Conservation (phyloP, 2,888 invertebrate species). For the Eupithecia insigniata region DNA sequence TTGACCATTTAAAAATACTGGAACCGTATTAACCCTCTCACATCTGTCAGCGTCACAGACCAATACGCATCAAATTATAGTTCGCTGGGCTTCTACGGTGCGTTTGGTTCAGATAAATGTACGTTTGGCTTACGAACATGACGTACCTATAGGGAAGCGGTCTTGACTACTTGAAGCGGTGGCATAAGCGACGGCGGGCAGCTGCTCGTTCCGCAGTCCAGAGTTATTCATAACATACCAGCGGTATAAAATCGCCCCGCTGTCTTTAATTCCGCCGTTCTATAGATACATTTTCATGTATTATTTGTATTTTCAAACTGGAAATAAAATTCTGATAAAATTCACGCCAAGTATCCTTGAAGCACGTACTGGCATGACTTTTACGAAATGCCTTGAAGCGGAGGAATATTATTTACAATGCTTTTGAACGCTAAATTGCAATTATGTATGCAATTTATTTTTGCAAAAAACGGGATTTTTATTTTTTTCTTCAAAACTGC, state of each 20-base stretch:
- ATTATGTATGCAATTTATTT: background rate
- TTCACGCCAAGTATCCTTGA: conserved; percentile 11
- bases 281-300: background rate
- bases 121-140: background rate
- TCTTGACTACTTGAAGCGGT: background rate
- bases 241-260: background rate
- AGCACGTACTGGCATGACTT: background rate
- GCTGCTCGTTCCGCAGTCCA: background rate
- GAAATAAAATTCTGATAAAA: conserved; percentile 14
- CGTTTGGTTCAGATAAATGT: background rate
- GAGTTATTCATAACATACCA: background rate
- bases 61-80: background rate
- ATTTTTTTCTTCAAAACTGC: background rate
- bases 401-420: conserved; percentile 17
- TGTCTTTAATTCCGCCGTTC: background rate
- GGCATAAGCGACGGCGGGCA: background rate
- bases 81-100: background rate
- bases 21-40: too few relatives aligned
- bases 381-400: background rate
- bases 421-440: background rate
- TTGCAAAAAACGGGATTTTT: background rate
- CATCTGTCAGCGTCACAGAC: background rate
- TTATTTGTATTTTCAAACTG: background rate
- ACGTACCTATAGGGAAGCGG: background rate
- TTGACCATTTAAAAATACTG: too few relatives aligned